Base-by-base conservation (phyloP, 2,888 invertebrate species). In the Melanostoma scalare region DNA sequence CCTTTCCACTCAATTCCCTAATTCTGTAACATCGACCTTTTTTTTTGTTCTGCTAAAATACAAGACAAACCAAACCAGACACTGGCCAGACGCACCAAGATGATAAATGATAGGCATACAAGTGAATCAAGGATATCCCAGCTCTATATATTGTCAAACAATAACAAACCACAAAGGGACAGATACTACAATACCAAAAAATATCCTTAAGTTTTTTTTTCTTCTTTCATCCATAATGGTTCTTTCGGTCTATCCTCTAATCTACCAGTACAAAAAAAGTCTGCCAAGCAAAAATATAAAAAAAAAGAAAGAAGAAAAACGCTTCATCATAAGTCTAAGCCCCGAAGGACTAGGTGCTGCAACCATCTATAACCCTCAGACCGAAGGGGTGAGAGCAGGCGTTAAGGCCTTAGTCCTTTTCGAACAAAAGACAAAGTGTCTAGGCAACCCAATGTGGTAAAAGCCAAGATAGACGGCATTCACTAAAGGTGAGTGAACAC, bases 401-500 rank as follows among this genome's bases (percentile, higher is more conserved):
- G 61, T 46, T 73, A 68, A 72, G 63, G 63, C 68, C 77, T 63
- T 72, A 60, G 65, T 74, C 63, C 74, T 63, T 63, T 6, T 56
- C 50, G 71, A 63, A 73, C 58, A 84, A 78, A 79, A 74, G 79
- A 78, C 74, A 79, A 79, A 72, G 79, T 74, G 73, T 79, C 78
- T 74, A 79, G 79, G 79, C 78, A 71, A 78, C 71, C 68, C 77
- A 74, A 75, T 69, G 72, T 69, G 61, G 58, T 53, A 35, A 9
- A 36, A 71, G 69, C 79, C 65, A 84, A 71, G 63, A 67, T 56
- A 78, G 58, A 58, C 56, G 56, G 61, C 68, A 56, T 55, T 58
- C 65, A 60, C 65, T 68, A 73, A 77, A 82, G 79, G 84, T 79
- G 79, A 79, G 67, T 75, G 84, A 84, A 74, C 78, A 84, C 69